A percentile compares a stretch with the other conserved stretches of the same genome.
phyloP scores from a whole-genome alignment of 2,888 invertebrate genomes.

The Molorchus minor region DNA sequence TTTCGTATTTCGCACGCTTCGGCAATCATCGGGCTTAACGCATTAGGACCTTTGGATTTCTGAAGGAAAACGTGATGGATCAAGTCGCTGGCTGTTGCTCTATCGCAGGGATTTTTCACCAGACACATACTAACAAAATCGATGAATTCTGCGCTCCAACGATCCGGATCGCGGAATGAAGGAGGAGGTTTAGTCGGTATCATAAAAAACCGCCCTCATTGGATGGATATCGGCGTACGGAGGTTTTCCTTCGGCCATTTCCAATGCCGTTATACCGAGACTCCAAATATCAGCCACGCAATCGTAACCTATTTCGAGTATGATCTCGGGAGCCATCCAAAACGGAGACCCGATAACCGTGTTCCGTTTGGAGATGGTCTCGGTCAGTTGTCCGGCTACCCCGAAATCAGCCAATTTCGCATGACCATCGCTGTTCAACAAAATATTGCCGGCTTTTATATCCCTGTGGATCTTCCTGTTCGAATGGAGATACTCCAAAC shows the following conservation, averaged over 20 bases:
- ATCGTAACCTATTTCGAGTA: constrained; percentile 99
- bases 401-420: constrained; percentile 99
- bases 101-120: constrained; percentile 92
- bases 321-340: constrained; percentile 99
- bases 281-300: constrained; percentile 99
- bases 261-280: constrained; percentile 94
- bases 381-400: constrained; percentile 98
- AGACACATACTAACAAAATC: constrained; percentile 95
- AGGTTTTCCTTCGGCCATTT: constrained; percentile 99
- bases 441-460: constrained; percentile 91
- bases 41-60: constrained; percentile 85
- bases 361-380: constrained; percentile 62
- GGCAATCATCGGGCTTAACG: constrained; percentile 89
- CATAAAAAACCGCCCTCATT: constrained; percentile 98
- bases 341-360: constrained; percentile 80
- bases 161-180: constrained; percentile 94
- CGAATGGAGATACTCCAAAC: constrained; percentile 50
- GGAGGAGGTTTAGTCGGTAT: constrained; percentile 99
- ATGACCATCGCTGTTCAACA: constrained; percentile 97
- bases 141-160: constrained; percentile 96
- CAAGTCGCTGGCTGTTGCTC: constrained; percentile 90
- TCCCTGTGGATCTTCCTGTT: constrained; percentile 51
- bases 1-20: constrained; percentile 94
- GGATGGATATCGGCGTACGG: constrained; percentile 98
- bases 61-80: constrained; percentile 82